Conservation (phyloP, 2,797 vertebrate species). For the Diceros bicornis region DNA sequence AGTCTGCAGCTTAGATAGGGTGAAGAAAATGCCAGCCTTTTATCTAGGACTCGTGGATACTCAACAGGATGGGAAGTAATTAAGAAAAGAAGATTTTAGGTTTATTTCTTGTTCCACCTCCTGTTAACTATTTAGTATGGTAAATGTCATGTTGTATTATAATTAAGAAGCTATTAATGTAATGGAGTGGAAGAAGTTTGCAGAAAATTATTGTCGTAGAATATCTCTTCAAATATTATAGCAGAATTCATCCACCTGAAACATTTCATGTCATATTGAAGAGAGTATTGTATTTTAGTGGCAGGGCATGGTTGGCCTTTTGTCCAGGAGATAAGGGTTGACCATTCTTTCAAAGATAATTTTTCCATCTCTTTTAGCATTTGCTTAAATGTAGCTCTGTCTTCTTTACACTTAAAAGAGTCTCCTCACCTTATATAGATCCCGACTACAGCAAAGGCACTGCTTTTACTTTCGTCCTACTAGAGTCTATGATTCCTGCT, state of each 20-base stretch:
- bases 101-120: background rate
- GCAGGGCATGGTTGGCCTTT: background rate
- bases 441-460: background rate
- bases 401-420: background rate
- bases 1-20: background rate
- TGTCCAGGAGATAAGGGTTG: background rate
- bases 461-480: background rate
- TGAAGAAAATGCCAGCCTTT: background rate
- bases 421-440: background rate
- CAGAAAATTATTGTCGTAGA: slow-evolving; percentile 27
- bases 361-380: background rate
- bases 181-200: background rate
- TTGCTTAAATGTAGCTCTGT: background rate
- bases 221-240: background rate
- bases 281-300: background rate
- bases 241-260: background rate
- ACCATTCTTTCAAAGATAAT: background rate
- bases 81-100: background rate
- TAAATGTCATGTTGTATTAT: background rate
- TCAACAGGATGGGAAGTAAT: background rate
- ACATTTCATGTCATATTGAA: background rate
- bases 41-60: background rate
- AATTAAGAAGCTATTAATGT: background rate
- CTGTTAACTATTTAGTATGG: background rate
- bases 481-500: background rate